phyloP scores from a whole-genome alignment of 2,888 invertebrate genomes.

The Acronicta leporina region DNA sequence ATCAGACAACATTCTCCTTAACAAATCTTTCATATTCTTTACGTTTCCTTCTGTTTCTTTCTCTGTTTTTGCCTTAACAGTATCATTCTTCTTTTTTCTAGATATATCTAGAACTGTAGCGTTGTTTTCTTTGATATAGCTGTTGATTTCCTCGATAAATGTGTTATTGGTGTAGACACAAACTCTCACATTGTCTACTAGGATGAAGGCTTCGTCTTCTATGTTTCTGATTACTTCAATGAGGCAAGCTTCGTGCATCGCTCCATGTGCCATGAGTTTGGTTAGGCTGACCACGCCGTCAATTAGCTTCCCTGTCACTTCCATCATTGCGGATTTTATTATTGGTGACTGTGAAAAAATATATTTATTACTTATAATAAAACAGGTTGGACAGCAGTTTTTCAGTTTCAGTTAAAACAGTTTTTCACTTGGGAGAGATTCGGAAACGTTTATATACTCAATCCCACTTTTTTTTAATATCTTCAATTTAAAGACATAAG shows the following conservation, averaged over 20 bases:
- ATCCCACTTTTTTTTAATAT: too few relatives aligned
- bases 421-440: too few relatives aligned
- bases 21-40: slow-evolving; percentile 67
- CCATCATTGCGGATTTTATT: slow-evolving; percentile 84
- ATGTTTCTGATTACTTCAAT: slow-evolving; percentile 81
- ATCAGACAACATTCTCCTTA: slow-evolving; percentile 71
- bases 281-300: slow-evolving; percentile 80
- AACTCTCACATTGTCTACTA: slow-evolving; percentile 66
- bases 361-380: too few relatives aligned
- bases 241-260: slow-evolving; percentile 86
- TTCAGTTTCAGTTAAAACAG: too few relatives aligned
- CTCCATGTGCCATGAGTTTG: slow-evolving; percentile 83
- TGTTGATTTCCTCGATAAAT: slow-evolving; percentile 52
- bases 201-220: slow-evolving; percentile 76
- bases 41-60: slow-evolving; percentile 50
- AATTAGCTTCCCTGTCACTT: slow-evolving; percentile 75
- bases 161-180: slow-evolving; percentile 70
- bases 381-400: too few relatives aligned
- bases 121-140: slow-evolving; percentile 71
- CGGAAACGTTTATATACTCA: too few relatives aligned
- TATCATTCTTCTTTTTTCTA: slow-evolving; percentile 33
- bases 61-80: neutral
- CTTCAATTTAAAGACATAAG: too few relatives aligned
- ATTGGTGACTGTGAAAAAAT: slow-evolving; percentile 79
- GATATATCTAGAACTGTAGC: slow-evolving; percentile 75